Evolutionary conservation across 2,113 vertebrate genomes (phyloP).

Genomic region (Nibea albiflora): DNA sequence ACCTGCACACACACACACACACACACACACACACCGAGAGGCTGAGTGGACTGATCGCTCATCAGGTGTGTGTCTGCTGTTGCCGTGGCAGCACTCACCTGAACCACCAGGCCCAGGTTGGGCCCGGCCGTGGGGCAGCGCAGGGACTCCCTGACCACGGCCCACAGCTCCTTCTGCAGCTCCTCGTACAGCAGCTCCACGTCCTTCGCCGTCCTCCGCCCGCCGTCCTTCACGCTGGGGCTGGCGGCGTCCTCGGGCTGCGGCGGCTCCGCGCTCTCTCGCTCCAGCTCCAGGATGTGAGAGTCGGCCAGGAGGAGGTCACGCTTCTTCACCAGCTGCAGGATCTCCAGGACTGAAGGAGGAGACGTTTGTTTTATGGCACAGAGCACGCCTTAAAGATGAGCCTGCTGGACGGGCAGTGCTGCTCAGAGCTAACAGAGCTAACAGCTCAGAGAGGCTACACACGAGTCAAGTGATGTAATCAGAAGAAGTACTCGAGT

Average conservation of each 20-base stretch:
- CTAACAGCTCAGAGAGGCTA: too few species aligned
- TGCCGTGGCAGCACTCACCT: conserved; percentile 57
- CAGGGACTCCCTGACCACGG: conserved; percentile 88
- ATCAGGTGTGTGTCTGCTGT: too few species aligned
- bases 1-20: conserved; percentile 71
- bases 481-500: too few species aligned
- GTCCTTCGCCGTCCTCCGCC: conserved; percentile 88
- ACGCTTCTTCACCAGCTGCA: conserved; percentile 90
- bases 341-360: conserved; percentile 90
- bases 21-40: too few species aligned
- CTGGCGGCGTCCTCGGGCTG: conserved; percentile 57
- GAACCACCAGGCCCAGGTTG: conserved; percentile 87
- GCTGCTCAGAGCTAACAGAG: too few species aligned
- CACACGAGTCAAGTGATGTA: too few species aligned
- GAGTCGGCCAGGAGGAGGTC: conserved; percentile 89
- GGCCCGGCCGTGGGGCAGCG: conserved; percentile 79
- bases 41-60: too few species aligned
- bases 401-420: too few species aligned
- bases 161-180: conserved; percentile 91
- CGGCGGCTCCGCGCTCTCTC: conserved; percentile 81
- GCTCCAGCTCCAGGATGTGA: conserved; percentile 91
- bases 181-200: conserved; percentile 92
- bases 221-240: conserved; percentile 69
- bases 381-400: too few species aligned
- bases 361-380: too few species aligned